Evolutionary conservation across 2,797 vertebrate species (phyloP).

Genomic region (Dendrocincla tyrannina): DNA sequence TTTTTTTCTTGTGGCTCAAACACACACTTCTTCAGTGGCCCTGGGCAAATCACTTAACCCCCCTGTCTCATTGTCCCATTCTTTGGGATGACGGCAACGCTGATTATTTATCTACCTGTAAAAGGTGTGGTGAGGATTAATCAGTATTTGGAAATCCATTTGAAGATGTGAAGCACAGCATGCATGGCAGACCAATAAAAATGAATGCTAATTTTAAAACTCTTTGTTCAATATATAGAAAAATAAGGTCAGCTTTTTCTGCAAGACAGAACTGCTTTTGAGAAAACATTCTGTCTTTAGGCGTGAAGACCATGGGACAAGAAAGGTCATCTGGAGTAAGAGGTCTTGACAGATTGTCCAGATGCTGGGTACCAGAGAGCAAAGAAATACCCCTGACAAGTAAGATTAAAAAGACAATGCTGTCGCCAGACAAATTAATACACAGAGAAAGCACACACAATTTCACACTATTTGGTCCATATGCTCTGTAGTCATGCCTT

Average conservation of each 20-base stretch:
- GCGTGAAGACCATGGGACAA: background rate
- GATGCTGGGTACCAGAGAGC: background rate
- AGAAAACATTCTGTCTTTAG: background rate
- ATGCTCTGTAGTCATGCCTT: background rate
- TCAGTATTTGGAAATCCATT: background rate
- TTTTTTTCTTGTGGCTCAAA: background rate
- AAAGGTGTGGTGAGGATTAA: conserved; percentile 32
- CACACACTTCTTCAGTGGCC: conserved; percentile 6
- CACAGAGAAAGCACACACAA: background rate
- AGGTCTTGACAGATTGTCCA: background rate
- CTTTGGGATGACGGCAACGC: background rate
- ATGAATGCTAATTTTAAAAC: background rate
- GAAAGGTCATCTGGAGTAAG: background rate
- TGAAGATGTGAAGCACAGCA: background rate
- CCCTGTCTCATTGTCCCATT: background rate
- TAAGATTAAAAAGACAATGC: background rate
- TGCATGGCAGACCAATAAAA: background rate
- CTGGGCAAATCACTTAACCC: conserved; percentile 43
- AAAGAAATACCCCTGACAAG: background rate
- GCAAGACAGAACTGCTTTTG: background rate
- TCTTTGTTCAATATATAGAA: background rate
- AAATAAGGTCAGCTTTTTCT: background rate
- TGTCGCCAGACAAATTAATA: background rate
- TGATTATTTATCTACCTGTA: background rate
- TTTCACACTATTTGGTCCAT: background rate